Evolutionary conservation across 2,113 vertebrate genomes (phyloP).

Genomic region (Spermophilus dauricus): DNA sequence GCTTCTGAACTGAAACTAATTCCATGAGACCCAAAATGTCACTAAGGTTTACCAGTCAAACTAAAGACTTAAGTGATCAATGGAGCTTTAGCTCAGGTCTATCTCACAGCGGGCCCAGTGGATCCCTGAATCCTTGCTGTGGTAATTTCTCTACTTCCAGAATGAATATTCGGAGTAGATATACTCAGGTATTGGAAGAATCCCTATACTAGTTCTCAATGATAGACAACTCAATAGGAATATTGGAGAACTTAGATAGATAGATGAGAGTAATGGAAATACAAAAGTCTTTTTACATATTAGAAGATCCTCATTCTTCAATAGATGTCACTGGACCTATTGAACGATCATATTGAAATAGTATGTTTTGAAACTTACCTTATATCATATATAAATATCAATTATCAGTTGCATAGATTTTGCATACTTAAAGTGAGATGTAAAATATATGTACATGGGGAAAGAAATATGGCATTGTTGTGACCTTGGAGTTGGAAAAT

Average conservation of each 20-base stretch:
- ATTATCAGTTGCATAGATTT: not conserved
- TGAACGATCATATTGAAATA: not conserved
- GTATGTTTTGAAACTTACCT: not conserved
- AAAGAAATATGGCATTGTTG: not conserved
- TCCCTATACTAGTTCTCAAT: not conserved
- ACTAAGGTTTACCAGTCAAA: not conserved
- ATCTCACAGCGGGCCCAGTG: not conserved
- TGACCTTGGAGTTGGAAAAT: not conserved
- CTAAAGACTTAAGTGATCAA: not conserved
- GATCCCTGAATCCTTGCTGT: not conserved
- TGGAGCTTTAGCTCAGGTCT: not conserved
- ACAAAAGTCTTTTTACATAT: not conserved
- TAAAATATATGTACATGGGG: not conserved
- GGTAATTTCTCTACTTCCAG: not conserved
- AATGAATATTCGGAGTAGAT: conserved; percentile 1
- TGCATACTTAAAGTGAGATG: not conserved
- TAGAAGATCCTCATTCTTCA: not conserved
- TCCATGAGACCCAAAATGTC: not conserved
- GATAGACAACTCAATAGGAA: not conserved
- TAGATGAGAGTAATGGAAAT: not conserved
- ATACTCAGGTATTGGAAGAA: not conserved
- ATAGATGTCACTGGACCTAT: not conserved
- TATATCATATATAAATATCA: not conserved
- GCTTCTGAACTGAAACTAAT: conserved; percentile 16
- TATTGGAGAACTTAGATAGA: not conserved